Base-by-base conservation (phyloP, 2,888 invertebrate species). In the Amphipoea lucens region DNA sequence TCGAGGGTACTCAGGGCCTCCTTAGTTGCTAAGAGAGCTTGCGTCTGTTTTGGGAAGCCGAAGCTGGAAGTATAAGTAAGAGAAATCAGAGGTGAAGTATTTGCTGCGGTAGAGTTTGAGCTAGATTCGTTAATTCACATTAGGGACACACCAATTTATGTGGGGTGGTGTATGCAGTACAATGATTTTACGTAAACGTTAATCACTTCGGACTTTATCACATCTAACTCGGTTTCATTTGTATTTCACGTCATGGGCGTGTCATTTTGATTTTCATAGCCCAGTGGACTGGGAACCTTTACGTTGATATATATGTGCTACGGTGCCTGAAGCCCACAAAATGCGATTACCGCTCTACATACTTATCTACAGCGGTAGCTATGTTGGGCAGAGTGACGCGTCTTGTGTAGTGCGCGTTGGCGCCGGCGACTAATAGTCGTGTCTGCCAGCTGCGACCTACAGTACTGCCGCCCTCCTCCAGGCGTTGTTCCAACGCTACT, bases 381-480 rank as follows among this genome's bases (percentile, higher is more conserved):
- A 99, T 97, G 89, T 98, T 97, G 5, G 98, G 97, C 83, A 99
- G 97, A 73, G 98, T 98, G 71, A 97, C 97, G 82, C 98, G 98
- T 78, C 98, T 97, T 11, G 99, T 98, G 94, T 98, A 99, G 83
- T 98, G 98, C 92, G 99, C 99, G 95, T 99, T 99, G 88, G 99
- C 98, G 82, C 99, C 97, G 74, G 99, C 98, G 82, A 99, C 98
- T 67, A 99, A 97, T 87, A 99, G 97, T 78, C 98, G 97, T 90
- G 98, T 98, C 93, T 98, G 98, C 98, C 98, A 98, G 73, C 97
- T 97, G 74, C 97, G 95, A 62, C 95, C 92, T 76, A 78, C 89
- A 66, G 80, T 88, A 98, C 98, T 97, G 95, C 73, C 89, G 85
- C 90, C 65, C 84, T 94, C 94, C 85, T 96, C 95, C 77, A 95